Evolutionary conservation across 2,888 invertebrate genomes (phyloP), one percentile per base, ranked within the genome.

Genomic region (Electrophaes corylata): DNA sequence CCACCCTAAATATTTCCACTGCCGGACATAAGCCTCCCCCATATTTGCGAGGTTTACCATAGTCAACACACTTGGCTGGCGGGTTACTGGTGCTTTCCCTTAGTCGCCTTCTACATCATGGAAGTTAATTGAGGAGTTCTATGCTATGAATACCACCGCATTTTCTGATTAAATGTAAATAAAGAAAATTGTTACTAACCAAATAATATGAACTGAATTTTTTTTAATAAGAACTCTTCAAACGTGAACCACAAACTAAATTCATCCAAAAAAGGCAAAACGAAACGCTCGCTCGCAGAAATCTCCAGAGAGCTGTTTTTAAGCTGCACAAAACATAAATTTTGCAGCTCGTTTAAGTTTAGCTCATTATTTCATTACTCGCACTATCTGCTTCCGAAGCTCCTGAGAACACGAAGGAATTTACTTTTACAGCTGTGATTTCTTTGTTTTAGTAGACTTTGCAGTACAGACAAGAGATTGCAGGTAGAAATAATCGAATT

Each of bases 291-390:
- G 86, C 84, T 86, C 73, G 76, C 73, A 79, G 74, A 78, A 86
- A 86, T 86, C 86, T 84, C 86, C 69, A 66, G 84, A 73, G 86
- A 83, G 85, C 81, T 82, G 86, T 87, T 88, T 88, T 87, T 84
- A 88, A 89, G 85, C 84, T 83, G 83, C 75, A 84, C 83, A 82
- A 88, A 88, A 89, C 86, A 87, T 88, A 88, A 83, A 88, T 88
- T 90, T 86, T 78, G 83, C 84, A 86, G 89, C 86, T 88, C 83
- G 86, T 86, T 89, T 82, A 84, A 88, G 84, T 84, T 88, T 79
- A 83, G 81, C 86, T 88, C 85, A 89, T 88, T 89, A 88, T 87
- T 88, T 87, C 81, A 88, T 88, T 87, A 87, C 76, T 75, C 76
- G 75, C 67, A 77, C 81, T 88, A 84, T 83, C 80, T 79, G 73